Conservation (phyloP, 2,888 invertebrate genomes). For the Sabellastarte sp. region DNA sequence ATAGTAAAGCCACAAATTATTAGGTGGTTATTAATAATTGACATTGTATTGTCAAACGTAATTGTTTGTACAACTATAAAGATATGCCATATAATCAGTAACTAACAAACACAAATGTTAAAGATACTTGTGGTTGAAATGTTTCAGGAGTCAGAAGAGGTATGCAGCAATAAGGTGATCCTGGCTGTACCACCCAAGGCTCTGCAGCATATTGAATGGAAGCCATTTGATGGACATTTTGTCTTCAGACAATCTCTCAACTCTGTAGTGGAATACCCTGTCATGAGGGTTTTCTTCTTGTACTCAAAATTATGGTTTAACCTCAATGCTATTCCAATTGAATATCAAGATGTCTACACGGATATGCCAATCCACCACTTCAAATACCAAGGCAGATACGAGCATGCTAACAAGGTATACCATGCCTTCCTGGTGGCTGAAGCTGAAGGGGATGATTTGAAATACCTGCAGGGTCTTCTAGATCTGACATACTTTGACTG, state of each 20-base stretch:
- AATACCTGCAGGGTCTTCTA: constrained; percentile 11
- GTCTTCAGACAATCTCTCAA: background rate
- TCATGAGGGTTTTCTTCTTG: constrained; percentile 13
- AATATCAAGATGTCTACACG: constrained; percentile 2
- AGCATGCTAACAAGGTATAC: background rate
- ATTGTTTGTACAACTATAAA: too few species aligned
- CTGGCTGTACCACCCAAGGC: constrained; percentile 19
- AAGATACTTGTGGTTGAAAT: background rate
- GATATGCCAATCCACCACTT: constrained; percentile 14
- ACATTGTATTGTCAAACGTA: too few species aligned
- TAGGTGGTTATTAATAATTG: too few species aligned
- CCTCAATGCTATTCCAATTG: background rate
- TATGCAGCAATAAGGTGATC: constrained; percentile 19
- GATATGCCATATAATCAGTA: too few species aligned
- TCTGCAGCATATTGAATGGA: constrained; percentile 11
- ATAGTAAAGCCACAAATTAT: too few species aligned
- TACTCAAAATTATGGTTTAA: constrained; percentile 14
- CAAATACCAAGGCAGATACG: constrained; percentile 7
- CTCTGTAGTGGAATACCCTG: constrained; percentile 13
- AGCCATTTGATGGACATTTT: constrained; percentile 5
- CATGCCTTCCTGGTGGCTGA: constrained; percentile 14
- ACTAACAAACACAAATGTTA: too few species aligned
- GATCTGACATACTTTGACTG: background rate
- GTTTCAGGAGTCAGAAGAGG: constrained; percentile 11
- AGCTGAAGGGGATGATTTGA: constrained; percentile 8